A percentile compares a stretch with the other conserved stretches of the same genome.
Conservation (phyloP, 2,797 vertebrate species). For the Falco cherrug region DNA sequence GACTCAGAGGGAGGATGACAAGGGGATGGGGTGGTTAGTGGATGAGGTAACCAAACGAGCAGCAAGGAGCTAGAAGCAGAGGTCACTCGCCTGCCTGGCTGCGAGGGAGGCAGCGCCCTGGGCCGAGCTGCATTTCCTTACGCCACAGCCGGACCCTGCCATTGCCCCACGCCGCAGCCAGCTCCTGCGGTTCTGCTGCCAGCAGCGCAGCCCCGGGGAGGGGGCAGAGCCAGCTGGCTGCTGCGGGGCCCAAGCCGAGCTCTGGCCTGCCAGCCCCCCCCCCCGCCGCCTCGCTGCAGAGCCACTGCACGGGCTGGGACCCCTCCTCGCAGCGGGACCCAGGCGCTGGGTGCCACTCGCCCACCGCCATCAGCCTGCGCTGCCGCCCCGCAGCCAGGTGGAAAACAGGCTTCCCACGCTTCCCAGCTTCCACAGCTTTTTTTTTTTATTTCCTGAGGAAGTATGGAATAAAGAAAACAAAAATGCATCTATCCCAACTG, state of each 20-base stretch:
- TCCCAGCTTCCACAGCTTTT: background rate
- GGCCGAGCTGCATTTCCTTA: background rate
- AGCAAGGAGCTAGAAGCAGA: background rate
- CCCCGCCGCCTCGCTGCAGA: background rate
- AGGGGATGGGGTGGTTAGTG: background rate
- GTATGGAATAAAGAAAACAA: background rate
- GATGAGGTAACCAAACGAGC: background rate
- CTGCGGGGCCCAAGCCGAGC: background rate
- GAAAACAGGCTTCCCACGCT: background rate
- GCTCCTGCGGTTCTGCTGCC: background rate
- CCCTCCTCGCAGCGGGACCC: background rate
- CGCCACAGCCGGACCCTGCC: background rate
- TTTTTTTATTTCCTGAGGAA: background rate
- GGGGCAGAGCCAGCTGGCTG: background rate
- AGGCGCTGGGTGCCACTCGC: accelerated
- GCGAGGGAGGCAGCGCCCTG: background rate
- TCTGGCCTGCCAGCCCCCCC: background rate
- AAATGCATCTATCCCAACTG: background rate
- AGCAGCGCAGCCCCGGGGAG: background rate
- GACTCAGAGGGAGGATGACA: background rate
- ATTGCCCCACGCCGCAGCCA: background rate
- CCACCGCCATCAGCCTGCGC: background rate
- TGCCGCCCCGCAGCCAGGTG: background rate
- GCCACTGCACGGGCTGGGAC: no score
- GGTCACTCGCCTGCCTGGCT: background rate